A percentile compares a stretch with the other conserved stretches of the same genome.
Conservation (phyloP, 2,113 vertebrate species). For the Phyllopteryx taeniolatus region DNA sequence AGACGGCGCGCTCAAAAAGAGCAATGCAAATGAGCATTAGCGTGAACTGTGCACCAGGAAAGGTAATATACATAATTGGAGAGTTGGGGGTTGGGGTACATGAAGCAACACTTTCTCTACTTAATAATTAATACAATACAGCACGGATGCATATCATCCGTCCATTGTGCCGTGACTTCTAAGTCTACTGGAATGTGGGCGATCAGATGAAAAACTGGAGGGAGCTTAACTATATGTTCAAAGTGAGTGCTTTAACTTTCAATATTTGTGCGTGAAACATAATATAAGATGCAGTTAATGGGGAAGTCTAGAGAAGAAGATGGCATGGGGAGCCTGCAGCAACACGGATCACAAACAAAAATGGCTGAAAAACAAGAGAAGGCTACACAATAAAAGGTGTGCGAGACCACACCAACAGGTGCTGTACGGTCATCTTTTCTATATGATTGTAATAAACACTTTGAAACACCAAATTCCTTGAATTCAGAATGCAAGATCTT, state of each 20-base stretch:
- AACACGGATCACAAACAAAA: slow-evolving; percentile 53
- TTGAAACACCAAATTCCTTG: too few species aligned
- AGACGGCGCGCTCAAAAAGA: slow-evolving; percentile 32
- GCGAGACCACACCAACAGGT: not conserved
- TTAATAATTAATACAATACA: slow-evolving; percentile 68
- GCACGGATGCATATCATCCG: slow-evolving; percentile 53
- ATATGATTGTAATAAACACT: not conserved
- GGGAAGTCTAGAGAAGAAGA: slow-evolving; percentile 44
- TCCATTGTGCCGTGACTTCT: slow-evolving; percentile 62
- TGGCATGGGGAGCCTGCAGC: slow-evolving; percentile 47
- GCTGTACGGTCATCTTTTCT: not conserved
- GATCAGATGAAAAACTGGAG: slow-evolving; percentile 44
- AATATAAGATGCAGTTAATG: slow-evolving; percentile 55
- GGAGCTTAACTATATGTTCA: slow-evolving; percentile 62
- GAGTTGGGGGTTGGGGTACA: slow-evolving; percentile 33
- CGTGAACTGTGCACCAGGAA: slow-evolving; percentile 60
- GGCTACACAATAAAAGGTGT: slow-evolving; percentile 13
- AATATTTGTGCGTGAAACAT: slow-evolving; percentile 72
- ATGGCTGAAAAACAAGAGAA: slow-evolving; percentile 45
- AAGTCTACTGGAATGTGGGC: slow-evolving; percentile 51
- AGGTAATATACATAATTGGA: slow-evolving; percentile 71
- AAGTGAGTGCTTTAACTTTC: slow-evolving; percentile 59
- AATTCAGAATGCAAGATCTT: too few species aligned
- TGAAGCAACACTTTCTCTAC: slow-evolving; percentile 64
- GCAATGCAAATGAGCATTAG: slow-evolving; percentile 66